Conservation (phyloP, 2,888 invertebrate genomes). For the Scrobipalpa atriplicella region DNA sequence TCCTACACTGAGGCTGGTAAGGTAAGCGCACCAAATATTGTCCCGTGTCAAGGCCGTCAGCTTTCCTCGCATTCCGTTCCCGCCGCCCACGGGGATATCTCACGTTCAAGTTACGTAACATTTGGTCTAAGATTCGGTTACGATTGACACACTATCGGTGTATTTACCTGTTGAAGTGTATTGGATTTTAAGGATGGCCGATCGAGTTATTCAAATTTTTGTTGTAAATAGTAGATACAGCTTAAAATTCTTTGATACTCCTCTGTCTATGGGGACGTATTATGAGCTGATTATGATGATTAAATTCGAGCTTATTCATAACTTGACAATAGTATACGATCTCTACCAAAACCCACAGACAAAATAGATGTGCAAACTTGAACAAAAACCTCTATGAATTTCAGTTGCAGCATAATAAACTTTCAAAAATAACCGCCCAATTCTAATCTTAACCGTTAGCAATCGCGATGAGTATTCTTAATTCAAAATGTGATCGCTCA, state of each 20-base stretch:
- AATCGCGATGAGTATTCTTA: conserved; percentile 40
- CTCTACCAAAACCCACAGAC: no score
- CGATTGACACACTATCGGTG: conserved; percentile 59
- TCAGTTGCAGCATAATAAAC: background rate
- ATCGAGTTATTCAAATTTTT: no score
- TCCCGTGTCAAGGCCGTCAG: conserved; percentile 77
- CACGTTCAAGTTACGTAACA: conserved; percentile 75
- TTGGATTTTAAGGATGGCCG: background rate
- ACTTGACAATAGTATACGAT: no score
- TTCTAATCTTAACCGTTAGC: background rate
- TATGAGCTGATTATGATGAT: no score
- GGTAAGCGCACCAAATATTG: conserved; percentile 74
- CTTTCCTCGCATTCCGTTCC: conserved; percentile 80
- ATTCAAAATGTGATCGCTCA: conserved; percentile 46
- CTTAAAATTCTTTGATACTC: no score
- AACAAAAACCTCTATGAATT: no score
- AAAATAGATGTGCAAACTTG: no score
- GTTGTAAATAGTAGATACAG: no score
- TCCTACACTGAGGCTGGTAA: conserved; percentile 55
- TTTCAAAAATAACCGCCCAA: conserved; percentile 32
- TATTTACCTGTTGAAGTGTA: conserved; percentile 50
- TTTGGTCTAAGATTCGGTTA: conserved; percentile 65
- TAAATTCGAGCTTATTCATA: no score
- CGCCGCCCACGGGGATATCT: conserved; percentile 80
- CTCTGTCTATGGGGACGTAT: no score